Evolutionary conservation across 2,797 vertebrate species (phyloP), one percentile per base, ranked within the genome.

Genomic region (Echiichthys vipera): DNA sequence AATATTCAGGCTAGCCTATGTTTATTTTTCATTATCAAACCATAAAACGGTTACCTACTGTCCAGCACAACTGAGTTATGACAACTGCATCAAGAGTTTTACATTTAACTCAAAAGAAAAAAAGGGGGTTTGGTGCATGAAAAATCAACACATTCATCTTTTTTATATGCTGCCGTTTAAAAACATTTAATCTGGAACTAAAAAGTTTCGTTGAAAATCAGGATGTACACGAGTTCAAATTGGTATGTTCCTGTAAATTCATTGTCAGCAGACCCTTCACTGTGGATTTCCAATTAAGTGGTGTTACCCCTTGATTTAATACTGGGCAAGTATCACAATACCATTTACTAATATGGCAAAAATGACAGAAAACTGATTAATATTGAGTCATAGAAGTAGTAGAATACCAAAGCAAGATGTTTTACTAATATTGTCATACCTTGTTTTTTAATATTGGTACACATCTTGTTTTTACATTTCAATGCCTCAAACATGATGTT

Each of bases 1-100:
- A 90, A 90, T 77, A 84, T 80, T 85, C 55, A 47, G 40, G 22
- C 66, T 87, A 89, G 13, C 45, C 88, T 91, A 90, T 62, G n/a
- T 74, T 76, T 83, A 47, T 51, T 63, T 54, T 70, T 70, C 42
- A 88, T 78, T 50, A 89, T 88, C 81, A 90, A 88, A 86, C 76
- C 88, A 85, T 73, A 57, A 88, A 87, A 78, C 27, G 32, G 75
- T 83, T 62, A 83, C 53, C 85, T 80, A 80, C 64, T 71, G 45
- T 88, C 63, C 63, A 89, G 51, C 61, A 87, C 68, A 87, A 80
- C 54, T 73, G 40, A 68, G 68, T 56, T 68, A 81, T 81, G 73
- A 85, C 70, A 78, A 67, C 67, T 74, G 57, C 61, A 76, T 77
- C 46, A 84, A 74, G 49, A 65, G 56, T 68, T 59, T 73, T 25